These are phyloP conservation scores for Hyperoplus immaculatus DNA, from an alignment of 2,797 vertebrate genomes.

Conservation along the genomic window DNA sequence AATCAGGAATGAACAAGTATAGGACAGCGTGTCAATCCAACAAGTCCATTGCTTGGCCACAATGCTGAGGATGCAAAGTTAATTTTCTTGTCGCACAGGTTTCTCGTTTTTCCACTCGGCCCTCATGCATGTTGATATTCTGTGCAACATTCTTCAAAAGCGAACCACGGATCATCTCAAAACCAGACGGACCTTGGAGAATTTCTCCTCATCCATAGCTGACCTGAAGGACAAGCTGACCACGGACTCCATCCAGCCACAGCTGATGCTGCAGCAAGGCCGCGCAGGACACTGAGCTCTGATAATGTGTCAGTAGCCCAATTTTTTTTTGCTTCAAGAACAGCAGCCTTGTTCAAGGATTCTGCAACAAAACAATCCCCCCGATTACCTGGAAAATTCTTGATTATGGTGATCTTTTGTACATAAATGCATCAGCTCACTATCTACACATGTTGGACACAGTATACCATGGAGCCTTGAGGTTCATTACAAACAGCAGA, in stretches of 20 bases:
- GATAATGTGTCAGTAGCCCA: neutral
- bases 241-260: neutral
- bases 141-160: constrained; percentile 14
- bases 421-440: too few species aligned
- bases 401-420: too few species aligned
- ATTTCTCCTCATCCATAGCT: neutral
- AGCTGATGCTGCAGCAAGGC: neutral
- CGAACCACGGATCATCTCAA: neutral
- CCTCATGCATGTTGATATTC: constrained; percentile 26
- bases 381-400: constrained; percentile 14
- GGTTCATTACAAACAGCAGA: too few species aligned
- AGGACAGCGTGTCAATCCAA: constrained; percentile 4
- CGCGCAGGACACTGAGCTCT: too few species aligned
- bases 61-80: constrained; percentile 5
- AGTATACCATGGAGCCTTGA: too few species aligned
- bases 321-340: neutral
- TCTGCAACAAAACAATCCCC: neutral
- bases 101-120: neutral
- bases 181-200: neutral
- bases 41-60: neutral
- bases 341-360: neutral
- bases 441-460: too few species aligned
- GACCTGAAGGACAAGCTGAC: neutral
- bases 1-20: neutral
- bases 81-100: neutral